Evolutionary conservation across 1,140 invertebrate species (phyloP).

Genomic region (Daktulosphaira vitifoliae): DNA sequence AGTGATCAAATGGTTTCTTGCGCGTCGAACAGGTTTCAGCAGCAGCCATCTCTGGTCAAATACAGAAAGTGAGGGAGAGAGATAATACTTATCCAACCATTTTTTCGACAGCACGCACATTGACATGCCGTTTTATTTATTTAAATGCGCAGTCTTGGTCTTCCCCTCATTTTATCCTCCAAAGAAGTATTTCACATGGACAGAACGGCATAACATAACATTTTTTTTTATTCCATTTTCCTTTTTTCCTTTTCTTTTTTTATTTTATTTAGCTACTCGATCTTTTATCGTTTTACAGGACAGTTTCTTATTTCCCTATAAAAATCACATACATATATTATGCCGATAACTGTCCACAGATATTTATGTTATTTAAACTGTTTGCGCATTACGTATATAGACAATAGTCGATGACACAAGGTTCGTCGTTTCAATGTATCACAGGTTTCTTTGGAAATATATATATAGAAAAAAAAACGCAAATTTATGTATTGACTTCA

Average conservation of each 20-base stretch:
- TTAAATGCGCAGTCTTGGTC: background rate
- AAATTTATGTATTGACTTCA: no score
- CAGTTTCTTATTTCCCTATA: conserved; percentile 18
- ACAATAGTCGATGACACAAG: background rate
- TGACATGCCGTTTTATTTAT: conserved; percentile 20
- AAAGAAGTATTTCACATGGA: conserved; percentile 19
- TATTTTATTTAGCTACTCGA: conserved; percentile 20
- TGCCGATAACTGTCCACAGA: background rate
- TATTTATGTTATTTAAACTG: conserved; percentile 21
- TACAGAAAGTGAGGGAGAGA: no score
- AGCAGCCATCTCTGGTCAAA: conserved; percentile 1
- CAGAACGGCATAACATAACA: background rate
- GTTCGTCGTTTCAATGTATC: no score
- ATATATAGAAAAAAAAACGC: no score
- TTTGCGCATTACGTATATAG: background rate
- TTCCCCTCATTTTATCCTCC: no score
- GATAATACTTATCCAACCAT: conserved; percentile 7
- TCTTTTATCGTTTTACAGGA: conserved; percentile 16
- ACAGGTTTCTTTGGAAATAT: no score
- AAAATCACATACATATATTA: background rate
- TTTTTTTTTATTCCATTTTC: background rate
- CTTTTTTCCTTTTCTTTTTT: background rate
- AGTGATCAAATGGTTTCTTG: background rate
- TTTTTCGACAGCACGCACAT: conserved; percentile 17
- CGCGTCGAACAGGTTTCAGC: conserved; percentile 14